Base-by-base conservation (phyloP, 2,113 vertebrate genomes). In the Prinia subflava region DNA sequence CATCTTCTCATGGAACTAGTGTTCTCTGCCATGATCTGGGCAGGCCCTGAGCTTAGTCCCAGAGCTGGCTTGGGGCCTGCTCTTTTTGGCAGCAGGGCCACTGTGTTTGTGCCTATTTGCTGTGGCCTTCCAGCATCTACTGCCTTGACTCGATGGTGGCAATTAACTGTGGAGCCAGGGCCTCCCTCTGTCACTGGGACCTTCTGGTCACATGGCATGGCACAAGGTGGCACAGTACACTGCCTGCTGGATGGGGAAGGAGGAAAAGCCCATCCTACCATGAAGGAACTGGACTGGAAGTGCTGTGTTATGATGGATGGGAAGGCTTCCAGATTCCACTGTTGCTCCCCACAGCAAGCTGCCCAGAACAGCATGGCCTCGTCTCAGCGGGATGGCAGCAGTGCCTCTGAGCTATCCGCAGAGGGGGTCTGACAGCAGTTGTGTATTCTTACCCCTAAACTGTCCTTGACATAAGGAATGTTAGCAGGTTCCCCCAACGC, bases 371-470 rank as follows among this genome's bases (percentile, higher is more conserved):
- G 25, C 59, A 3, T 0, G 6, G 79, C 55, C 60, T 28, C 0
- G 0, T 41, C 69, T 64, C 75, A 37, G 49, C 8, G 0, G 33
- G 44, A 55, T 0, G 0, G 68, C 74, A 56, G 78, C 67, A 42
- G 63, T 2, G 0, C 28, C 60, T 44, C 28, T 24, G 9, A 39
- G 55, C 18, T 78, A 3, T 35, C 37, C 12, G 28, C 5, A 3
- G 33, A 35, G 50, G 4, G 1, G 35, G 6, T 49, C 16, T 63
- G 60, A 21, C 21, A 14, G 56, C n/a, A 42, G 50, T 53, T 2
- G 2, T 1, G 1, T 69, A 11, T 63, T 63, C 47, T 67, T 55
- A 46, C 21, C 52, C 60, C 64, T 21, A 3, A 42, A 7, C 13
- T 76, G 46, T 33, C 65, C 44, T 65, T 83, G 44, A 15, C 64